phyloP scores from a whole-genome alignment of 1,140 invertebrate species.

The Musca domestica region DNA sequence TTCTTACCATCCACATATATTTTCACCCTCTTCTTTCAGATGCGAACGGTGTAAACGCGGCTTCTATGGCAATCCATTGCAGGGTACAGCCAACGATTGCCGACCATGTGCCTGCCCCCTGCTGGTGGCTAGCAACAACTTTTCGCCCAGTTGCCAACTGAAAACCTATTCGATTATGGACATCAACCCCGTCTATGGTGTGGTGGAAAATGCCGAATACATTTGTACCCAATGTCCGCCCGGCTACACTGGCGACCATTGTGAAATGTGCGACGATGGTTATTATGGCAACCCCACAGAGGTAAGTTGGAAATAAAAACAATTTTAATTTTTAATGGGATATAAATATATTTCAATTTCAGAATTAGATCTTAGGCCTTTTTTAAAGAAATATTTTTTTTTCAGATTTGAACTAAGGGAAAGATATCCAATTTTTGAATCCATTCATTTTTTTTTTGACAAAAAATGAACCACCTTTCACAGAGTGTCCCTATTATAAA shows the following conservation, averaged over 20 bases:
- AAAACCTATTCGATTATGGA: conserved; percentile 59
- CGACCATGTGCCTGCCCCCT: conserved; percentile 86
- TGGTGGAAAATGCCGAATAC: conserved; percentile 63
- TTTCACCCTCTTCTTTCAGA: conserved; percentile 43
- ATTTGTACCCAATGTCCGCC: conserved; percentile 85
- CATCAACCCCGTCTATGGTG: conserved; percentile 45
- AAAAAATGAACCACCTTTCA: no score
- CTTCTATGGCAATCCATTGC: conserved; percentile 84
- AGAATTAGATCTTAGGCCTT: no score
- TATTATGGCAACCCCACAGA: conserved; percentile 81
- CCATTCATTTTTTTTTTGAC: no score
- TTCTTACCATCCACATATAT: conserved; percentile 4
- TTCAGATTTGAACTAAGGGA: no score
- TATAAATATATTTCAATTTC: no score
- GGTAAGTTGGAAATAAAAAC: conserved; percentile 61
- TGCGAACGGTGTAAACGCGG: conserved; percentile 87
- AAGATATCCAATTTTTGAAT: no score
- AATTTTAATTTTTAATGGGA: no score
- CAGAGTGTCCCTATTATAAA: no score
- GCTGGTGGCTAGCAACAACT: conserved; percentile 72
- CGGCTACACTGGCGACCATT: conserved; percentile 89
- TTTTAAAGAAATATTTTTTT: no score
- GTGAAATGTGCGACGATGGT: conserved; percentile 78
- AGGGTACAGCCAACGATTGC: conserved; percentile 74
- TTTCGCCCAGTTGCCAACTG: conserved; percentile 80